Evolutionary conservation across 2,888 invertebrate species (phyloP).

Genomic region (Dorcus hopei): DNA sequence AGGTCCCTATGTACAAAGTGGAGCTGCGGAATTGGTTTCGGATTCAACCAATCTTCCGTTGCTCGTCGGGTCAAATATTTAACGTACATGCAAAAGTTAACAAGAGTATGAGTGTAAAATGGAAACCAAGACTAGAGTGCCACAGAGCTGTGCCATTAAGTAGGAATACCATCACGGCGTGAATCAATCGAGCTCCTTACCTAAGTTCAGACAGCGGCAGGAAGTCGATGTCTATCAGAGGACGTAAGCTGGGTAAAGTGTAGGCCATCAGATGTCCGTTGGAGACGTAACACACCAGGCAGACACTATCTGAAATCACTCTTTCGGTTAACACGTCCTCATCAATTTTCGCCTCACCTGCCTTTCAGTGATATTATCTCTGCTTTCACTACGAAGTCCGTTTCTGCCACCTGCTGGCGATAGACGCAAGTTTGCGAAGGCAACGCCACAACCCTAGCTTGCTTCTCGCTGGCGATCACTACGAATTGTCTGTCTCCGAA

Average conservation of each 20-base stretch:
- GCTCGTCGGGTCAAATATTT: too few species aligned
- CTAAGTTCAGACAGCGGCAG: conserved; percentile 91
- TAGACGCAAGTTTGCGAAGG: conserved; percentile 95
- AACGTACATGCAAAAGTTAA: conserved; percentile 1
- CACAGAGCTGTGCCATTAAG: conserved; percentile 8
- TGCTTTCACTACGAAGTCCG: conserved; percentile 90
- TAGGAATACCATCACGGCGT: too few species aligned
- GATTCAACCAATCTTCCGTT: not conserved
- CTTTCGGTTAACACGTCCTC: too few species aligned
- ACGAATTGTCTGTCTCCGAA: conserved; percentile 86
- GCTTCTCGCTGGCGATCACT: conserved; percentile 91
- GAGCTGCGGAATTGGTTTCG: not conserved
- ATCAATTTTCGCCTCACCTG: conserved; percentile 40
- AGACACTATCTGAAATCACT: conserved; percentile 79
- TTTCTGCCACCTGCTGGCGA: conserved; percentile 88
- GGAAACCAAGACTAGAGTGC: conserved; percentile 9
- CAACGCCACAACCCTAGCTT: conserved; percentile 88
- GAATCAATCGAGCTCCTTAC: conserved; percentile 52
- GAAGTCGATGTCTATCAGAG: conserved; percentile 90
- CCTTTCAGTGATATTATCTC: conserved; percentile 91
- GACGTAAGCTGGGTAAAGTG: conserved; percentile 93
- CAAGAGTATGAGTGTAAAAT: not conserved
- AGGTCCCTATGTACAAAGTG: not conserved
- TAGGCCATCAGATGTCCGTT: conserved; percentile 91
- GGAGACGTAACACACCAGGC: conserved; percentile 90